Base-by-base conservation (phyloP, 2,888 invertebrate genomes). In the Meloe dianella region DNA sequence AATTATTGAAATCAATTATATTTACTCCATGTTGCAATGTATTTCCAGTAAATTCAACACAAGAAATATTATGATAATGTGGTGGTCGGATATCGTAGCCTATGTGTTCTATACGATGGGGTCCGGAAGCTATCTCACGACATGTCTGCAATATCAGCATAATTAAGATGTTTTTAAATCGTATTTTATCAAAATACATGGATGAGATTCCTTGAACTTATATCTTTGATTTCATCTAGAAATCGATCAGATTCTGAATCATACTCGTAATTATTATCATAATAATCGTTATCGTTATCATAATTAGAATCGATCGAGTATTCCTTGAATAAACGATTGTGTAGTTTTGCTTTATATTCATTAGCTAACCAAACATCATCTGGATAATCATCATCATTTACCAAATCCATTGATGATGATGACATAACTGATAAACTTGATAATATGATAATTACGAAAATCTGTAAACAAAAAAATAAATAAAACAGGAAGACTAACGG, bases 321-420 rank as follows among this genome's bases (percentile, higher is more conserved):
- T 30, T 60, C 60, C 22, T 27, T 24, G 12, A 22, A 27, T n/a
- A 54, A 54, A 54, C 54, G 54, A 54, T 54, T 32, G 22, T 59
- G 59, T 12, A 57, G 14, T 20, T 17, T 22, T 10, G 41, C 59
- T 64, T 64, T 64, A 22, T 59, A 41, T 59, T 64, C 64, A 17
- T 57, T 30, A 47, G 47, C 54, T 17, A 64, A 27, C 64, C 64
- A 64, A 41, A 27, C 61, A 32, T 57, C 35, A 56, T 60, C 29
- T 35, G 10, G 27, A 32, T 60, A 3, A 60, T 47, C 35, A 6
- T 61, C 57, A 38, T 56, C 17, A 30, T 60, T 60, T 8, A 38
- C 12, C 22, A 38, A 24, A 35, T 60, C n/a, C 41, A 54, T 38
- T 22, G 60, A n/a, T 41, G 38, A 60, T 27, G 60, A 60, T 22